These are phyloP conservation scores for Melospiza melodia DNA, from an alignment of 2,113 vertebrate genomes.

Conservation along the genomic window DNA sequence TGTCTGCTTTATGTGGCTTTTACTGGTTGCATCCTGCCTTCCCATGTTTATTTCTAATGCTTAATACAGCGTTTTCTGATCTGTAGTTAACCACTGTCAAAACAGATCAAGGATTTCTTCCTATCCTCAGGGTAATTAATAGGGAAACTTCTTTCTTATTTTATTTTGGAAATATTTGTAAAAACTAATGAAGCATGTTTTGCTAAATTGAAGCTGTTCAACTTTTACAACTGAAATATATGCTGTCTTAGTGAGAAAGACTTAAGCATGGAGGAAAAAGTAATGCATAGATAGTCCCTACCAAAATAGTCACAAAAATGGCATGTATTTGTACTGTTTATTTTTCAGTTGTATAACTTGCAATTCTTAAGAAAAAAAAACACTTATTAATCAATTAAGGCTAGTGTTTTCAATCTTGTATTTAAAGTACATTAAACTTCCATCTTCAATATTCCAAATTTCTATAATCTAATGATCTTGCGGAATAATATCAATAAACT, in stretches of 20 bases:
- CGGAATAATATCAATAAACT: background rate
- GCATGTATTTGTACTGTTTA: slow-evolving; percentile 9
- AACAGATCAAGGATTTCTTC: slow-evolving; percentile 17
- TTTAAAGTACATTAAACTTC: background rate
- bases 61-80: background rate
- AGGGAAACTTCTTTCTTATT: slow-evolving; percentile 22
- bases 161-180: slow-evolving; percentile 64
- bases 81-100: slow-evolving; percentile 21
- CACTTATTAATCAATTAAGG: slow-evolving; percentile 1
- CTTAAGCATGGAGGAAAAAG: background rate
- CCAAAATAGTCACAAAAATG: slow-evolving; percentile 24
- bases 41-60: background rate
- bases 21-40: background rate
- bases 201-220: slow-evolving; percentile 38
- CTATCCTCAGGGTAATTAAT: slow-evolving; percentile 27
- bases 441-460: background rate
- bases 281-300: background rate
- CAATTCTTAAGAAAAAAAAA: background rate
- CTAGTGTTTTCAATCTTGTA: background rate
- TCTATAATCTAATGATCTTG: background rate
- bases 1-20: background rate
- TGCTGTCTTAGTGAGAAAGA: background rate
- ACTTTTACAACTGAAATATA: slow-evolving; percentile 25
- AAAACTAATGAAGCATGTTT: slow-evolving; percentile 65
- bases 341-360: slow-evolving; percentile 11